Percentiles rank a stretch among this genome's conserved stretches.
These are phyloP conservation scores for Melieria picta DNA, from an alignment of 2,888 invertebrate genomes.

Conservation along the genomic window DNA sequence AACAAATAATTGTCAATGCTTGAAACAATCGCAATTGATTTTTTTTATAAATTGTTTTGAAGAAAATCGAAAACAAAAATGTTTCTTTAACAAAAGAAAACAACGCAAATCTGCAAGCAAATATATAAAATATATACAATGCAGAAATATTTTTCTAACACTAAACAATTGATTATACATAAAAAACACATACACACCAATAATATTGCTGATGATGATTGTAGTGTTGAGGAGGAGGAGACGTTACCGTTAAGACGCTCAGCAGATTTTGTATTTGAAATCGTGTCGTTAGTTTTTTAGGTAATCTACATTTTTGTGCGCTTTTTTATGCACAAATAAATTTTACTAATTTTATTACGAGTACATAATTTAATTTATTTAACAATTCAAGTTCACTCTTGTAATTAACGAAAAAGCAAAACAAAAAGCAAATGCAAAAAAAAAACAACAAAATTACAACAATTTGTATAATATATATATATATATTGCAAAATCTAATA, in stretches of 20 bases:
- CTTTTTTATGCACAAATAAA: slow-evolving; percentile 29
- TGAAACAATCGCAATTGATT: slow-evolving; percentile 40
- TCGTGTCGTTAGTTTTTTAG: slow-evolving; percentile 15
- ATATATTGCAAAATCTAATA: slow-evolving; percentile 16
- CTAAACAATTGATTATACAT: background rate
- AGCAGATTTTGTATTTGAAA: slow-evolving; percentile 15
- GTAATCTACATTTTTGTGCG: slow-evolving; percentile 22
- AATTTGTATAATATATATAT: background rate
- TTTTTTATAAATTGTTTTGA: background rate
- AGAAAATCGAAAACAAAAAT: background rate
- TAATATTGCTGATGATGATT: too few species aligned
- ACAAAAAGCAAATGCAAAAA: slow-evolving; percentile 2
- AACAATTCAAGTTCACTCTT: slow-evolving; percentile 11
- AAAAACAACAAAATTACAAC: background rate
- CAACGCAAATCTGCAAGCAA: slow-evolving; percentile 1
- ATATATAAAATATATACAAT: background rate
- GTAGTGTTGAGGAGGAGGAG: too few species aligned
- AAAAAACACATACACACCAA: background rate
- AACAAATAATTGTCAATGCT: slow-evolving; percentile 29
- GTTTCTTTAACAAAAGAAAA: background rate
- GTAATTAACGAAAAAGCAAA: background rate
- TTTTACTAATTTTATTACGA: slow-evolving; percentile 9
- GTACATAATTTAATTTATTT: background rate
- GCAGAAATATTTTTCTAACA: background rate
- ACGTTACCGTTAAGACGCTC: slow-evolving; percentile 9